Evolutionary conservation across 2,113 vertebrate genomes (phyloP), one percentile per base, ranked within the genome.

Genomic region (Muntiacus reevesi): DNA sequence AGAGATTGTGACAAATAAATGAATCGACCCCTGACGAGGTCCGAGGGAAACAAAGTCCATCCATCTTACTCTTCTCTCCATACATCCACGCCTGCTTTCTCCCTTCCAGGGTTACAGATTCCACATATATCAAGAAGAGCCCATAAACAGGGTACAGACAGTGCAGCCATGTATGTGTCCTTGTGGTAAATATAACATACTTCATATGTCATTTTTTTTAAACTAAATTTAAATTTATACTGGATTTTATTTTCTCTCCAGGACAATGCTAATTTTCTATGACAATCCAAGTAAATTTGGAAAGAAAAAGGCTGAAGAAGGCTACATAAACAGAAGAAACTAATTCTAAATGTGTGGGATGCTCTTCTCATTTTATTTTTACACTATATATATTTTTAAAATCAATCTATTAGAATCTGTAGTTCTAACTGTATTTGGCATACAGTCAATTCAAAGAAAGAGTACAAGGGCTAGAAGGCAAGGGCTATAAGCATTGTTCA

Each of bases 241-340:
- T 93, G 47, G 71, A 40, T 92, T 93, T 89, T 86, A 45, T 7
- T n/a, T 6, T 79, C n/a, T 90, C 43, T 92, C 55, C 55, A 94
- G 50, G 40, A 85, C 30, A 85, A 92, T 45, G 71, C 16, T 43
- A 88, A 93, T 67, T 89, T 21, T 92, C 67, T 89, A 85, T 57
- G 47, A 87, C 54, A 93, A 95, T 25, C 2, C 43, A 93, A 79
- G 67, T 76, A 97, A 93, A 87, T 97, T 50, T 52, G 52, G 64
- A 90, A 89, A 91, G 25, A 60, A 16, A 74, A 89, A 76, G 36
- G 40, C 43, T 71, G 11, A 85, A 89, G 47, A 83, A 79, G 62
- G 43, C 17, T 81, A 85, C 2, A 85, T 50, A 92, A 96, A 89
- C 23, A 25, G 21, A 82, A 83, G 14, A 95, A 19, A 89, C 81